phyloP scores from a whole-genome alignment of 2,888 invertebrate genomes.

The Pantelozetes paolii region DNA sequence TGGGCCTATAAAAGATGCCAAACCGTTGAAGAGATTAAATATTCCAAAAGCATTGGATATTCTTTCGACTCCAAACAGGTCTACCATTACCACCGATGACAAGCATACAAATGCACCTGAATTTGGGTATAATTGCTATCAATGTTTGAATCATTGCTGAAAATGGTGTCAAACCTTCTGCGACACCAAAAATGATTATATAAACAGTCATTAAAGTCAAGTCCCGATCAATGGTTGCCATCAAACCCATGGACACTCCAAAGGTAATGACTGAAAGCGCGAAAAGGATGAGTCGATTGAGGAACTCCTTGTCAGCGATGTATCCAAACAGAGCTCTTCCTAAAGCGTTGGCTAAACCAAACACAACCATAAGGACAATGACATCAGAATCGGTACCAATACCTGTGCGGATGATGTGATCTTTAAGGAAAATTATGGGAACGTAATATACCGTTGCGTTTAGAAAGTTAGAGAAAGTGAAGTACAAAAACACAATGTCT shows the following conservation, averaged over 20 bases:
- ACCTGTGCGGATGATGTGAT: not conserved
- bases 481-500: conserved; percentile 24
- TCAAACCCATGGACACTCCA: conserved; percentile 31
- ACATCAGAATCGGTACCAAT: conserved; percentile 20
- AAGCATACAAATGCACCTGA: conserved; percentile 32
- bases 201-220: not conserved
- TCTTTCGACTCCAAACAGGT: conserved; percentile 31
- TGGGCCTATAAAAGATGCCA: conserved; percentile 35
- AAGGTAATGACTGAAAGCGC: too few species aligned
- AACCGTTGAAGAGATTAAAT: not conserved
- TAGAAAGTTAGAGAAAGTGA: conserved; percentile 30
- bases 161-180: conserved; percentile 38
- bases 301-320: too few species aligned
- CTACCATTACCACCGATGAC: conserved; percentile 36
- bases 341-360: conserved; percentile 31
- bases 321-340: conserved; percentile 28
- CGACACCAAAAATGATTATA: not conserved
- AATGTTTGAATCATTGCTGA: too few species aligned
- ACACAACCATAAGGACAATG: conserved; percentile 21
- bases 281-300: too few species aligned
- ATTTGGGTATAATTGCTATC: too few species aligned
- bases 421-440: conserved; percentile 36
- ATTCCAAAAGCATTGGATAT: conserved; percentile 35
- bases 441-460: conserved; percentile 36
- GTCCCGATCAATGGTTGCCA: not conserved